Evolutionary conservation across 2,888 invertebrate species (phyloP).

Genomic region (Eucera pruinosa): DNA sequence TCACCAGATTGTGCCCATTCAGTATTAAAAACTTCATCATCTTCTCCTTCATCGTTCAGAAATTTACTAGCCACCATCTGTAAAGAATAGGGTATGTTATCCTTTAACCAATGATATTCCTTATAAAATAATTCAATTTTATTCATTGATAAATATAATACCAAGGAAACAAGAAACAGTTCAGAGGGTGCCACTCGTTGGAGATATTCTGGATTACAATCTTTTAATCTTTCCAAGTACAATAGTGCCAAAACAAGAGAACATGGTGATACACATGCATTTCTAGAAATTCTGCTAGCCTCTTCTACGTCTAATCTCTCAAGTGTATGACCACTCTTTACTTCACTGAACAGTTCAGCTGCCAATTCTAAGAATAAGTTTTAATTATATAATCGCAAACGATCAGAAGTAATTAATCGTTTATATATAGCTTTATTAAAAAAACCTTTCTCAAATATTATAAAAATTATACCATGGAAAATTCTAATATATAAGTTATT

Average conservation of each 20-base stretch:
- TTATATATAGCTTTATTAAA: neutral
- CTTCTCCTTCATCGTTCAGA: conserved; percentile 95
- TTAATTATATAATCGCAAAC: conserved; percentile 29
- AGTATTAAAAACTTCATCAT: conserved; percentile 95
- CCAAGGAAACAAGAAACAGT: conserved; percentile 97
- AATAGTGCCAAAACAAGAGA: conserved; percentile 96
- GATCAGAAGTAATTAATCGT: neutral
- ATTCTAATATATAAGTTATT: neutral
- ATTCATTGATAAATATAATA: conserved; percentile 65
- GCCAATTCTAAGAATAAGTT: conserved; percentile 88
- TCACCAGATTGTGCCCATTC: conserved; percentile 97
- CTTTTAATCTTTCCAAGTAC: conserved; percentile 95
- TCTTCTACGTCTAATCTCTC: conserved; percentile 91
- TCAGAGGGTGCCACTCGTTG: conserved; percentile 94
- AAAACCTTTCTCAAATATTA: neutral
- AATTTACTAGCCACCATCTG: conserved; percentile 99
- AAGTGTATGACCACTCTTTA: conserved; percentile 90
- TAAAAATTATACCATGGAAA: no score
- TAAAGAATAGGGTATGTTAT: conserved; percentile 48
- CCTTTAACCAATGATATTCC: neutral
- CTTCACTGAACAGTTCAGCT: conserved; percentile 92
- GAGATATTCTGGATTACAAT: conserved; percentile 93
- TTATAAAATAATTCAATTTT: conserved; percentile 4
- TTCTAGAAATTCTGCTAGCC: conserved; percentile 90
- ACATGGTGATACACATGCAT: conserved; percentile 95